These are phyloP conservation scores for Pectinophora gossypiella DNA, from an alignment of 1,140 invertebrate genomes.

Conservation along the genomic window DNA sequence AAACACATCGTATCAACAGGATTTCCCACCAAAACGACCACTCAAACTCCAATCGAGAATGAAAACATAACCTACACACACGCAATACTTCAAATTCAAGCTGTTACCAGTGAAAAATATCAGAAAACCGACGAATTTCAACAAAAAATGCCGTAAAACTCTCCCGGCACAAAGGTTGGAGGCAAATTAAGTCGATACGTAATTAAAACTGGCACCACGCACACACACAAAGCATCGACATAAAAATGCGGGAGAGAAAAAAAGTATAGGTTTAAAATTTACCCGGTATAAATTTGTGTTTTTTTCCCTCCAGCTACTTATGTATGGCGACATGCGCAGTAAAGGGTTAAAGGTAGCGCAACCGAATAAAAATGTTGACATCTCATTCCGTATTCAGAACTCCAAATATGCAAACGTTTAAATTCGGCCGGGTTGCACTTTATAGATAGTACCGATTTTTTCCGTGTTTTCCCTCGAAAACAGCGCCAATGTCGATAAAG, in stretches of 20 bases:
- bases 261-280: conserved; percentile 76
- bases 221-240: conserved; percentile 70
- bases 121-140: not conserved
- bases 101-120: too few species aligned
- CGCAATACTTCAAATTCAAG: not conserved
- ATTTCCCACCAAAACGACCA: not conserved
- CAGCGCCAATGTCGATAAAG: conserved; percentile 27
- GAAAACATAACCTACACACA: conserved; percentile 34
- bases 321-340: conserved; percentile 70
- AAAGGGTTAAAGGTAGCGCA: conserved; percentile 57
- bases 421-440: conserved; percentile 27
- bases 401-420: conserved; percentile 5
- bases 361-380: conserved; percentile 17
- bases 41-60: not conserved
- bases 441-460: conserved; percentile 42
- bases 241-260: conserved; percentile 71
- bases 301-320: conserved; percentile 71
- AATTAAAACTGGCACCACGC: conserved; percentile 71
- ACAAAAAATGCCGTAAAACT: not conserved
- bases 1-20: too few species aligned
- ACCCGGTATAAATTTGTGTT: conserved; percentile 61
- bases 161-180: conserved; percentile 37
- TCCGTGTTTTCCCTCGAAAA: conserved; percentile 20
- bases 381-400: not conserved
- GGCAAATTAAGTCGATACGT: conserved; percentile 75